Conservation (phyloP, 2,888 invertebrate species). For the Calameuta pallipes region DNA sequence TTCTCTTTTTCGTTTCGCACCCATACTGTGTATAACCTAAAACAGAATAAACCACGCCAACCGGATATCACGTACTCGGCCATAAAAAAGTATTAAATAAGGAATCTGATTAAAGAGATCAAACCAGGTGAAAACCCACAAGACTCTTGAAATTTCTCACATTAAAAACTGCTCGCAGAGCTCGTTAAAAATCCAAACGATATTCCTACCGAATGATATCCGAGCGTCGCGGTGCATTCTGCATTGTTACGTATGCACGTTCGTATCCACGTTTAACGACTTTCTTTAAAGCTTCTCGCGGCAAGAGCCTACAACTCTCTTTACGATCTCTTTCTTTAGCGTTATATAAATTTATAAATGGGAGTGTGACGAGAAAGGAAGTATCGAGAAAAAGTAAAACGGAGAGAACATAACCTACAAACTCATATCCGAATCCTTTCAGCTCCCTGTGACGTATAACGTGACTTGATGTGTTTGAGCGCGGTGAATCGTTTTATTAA, state of each 20-base stretch:
- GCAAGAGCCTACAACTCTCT: background rate
- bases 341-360: background rate
- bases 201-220: background rate
- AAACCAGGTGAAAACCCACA: background rate
- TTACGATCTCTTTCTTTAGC: background rate
- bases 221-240: background rate
- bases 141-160: background rate
- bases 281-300: background rate
- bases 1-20: background rate
- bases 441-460: background rate
- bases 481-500: slow-evolving; percentile 54
- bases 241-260: background rate
- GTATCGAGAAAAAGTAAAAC: background rate
- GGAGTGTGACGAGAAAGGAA: background rate
- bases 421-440: background rate
- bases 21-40: background rate
- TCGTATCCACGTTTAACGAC: background rate
- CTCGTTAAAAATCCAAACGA: background rate
- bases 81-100: background rate
- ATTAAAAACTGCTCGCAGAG: background rate
- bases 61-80: background rate
- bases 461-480: slow-evolving; percentile 30
- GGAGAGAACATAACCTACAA: background rate
- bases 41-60: background rate
- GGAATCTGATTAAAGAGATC: background rate